Conservation (phyloP, 2,113 vertebrate species). For the Pelusios castaneus region DNA sequence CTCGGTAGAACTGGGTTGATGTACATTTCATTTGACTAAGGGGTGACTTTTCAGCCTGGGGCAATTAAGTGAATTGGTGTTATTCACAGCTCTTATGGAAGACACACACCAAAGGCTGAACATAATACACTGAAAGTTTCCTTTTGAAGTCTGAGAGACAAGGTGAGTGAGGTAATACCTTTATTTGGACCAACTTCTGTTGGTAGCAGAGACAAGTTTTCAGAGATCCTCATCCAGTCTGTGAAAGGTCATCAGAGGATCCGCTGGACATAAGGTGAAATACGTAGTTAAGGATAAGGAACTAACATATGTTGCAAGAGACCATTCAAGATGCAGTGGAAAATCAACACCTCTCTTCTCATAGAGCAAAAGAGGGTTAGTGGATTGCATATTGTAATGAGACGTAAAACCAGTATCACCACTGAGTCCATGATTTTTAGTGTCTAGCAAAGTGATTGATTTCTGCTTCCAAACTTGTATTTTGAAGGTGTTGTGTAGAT, state of each 20-base stretch:
- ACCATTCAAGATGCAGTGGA: neutral
- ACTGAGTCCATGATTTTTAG: neutral
- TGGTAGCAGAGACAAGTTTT: neutral
- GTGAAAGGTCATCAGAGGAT: neutral
- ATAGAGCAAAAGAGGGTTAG: neutral
- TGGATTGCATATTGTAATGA: neutral
- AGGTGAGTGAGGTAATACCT: neutral
- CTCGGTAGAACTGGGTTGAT: neutral
- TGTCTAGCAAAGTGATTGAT: neutral
- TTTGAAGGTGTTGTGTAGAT: neutral
- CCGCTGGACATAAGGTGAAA: neutral
- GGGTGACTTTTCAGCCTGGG: neutral
- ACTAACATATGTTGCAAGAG: neutral
- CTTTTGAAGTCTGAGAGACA: neutral
- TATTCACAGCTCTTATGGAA: neutral
- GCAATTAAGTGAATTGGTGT: neutral
- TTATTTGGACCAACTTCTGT: neutral
- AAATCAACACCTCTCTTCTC: neutral
- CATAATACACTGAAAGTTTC: neutral
- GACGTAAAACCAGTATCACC: neutral
- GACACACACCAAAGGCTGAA: neutral
- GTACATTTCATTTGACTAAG: conserved; percentile 30
- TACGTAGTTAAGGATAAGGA: neutral
- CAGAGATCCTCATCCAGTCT: neutral
- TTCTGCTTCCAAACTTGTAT: neutral